phyloP scores from a whole-genome alignment of 2,113 vertebrate species.

The Alethe diademata region DNA sequence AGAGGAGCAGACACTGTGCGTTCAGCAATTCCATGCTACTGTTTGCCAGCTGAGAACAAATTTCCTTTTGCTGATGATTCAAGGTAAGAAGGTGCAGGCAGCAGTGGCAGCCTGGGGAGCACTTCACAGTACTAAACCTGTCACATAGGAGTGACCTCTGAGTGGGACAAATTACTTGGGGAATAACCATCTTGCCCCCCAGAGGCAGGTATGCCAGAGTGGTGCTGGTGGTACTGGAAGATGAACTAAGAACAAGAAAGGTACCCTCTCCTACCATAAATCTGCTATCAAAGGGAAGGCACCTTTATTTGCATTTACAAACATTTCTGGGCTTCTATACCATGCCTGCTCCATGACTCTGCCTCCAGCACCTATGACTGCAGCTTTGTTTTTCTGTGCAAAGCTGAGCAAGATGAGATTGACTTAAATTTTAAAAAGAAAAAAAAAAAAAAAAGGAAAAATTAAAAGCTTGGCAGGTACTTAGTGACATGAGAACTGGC shows the following conservation, averaged over 20 bases:
- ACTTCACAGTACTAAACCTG: background rate
- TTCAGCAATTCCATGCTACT: background rate
- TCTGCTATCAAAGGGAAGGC: background rate
- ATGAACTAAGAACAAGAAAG: background rate
- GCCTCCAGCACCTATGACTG: background rate
- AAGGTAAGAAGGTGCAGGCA: background rate
- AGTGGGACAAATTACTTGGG: background rate
- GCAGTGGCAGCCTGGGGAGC: background rate
- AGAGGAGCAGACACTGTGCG: background rate
- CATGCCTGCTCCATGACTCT: no score
- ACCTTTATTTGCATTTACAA: background rate
- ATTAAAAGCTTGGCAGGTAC: background rate
- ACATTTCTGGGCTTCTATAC: background rate
- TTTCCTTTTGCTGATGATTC: background rate
- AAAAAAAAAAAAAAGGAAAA: background rate
- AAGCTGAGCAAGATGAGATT: background rate
- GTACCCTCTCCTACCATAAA: background rate
- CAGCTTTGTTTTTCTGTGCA: background rate
- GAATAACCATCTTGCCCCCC: background rate
- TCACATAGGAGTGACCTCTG: background rate
- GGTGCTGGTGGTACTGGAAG: background rate
- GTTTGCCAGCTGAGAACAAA: background rate
- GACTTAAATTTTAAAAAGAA: background rate
- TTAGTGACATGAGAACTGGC: background rate
- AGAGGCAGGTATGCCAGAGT: background rate